Percentiles rank a stretch among this genome's conserved stretches.
These are phyloP conservation scores for Aromia moschata DNA, from an alignment of 2,888 invertebrate species.

Conservation along the genomic window DNA sequence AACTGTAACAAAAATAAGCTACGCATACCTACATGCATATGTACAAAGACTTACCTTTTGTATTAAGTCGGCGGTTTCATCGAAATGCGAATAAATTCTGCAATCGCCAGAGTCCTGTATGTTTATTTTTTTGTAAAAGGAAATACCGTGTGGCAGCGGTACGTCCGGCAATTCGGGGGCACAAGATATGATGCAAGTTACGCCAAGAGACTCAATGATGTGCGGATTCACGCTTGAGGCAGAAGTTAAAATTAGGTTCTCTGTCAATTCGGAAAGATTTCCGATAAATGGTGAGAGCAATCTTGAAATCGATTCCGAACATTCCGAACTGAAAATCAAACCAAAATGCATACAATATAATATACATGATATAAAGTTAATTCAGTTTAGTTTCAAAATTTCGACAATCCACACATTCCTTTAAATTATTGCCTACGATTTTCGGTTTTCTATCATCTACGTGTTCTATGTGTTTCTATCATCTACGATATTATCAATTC, in stretches of 20 bases:
- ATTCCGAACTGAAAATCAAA: conserved; percentile 30
- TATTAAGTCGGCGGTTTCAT: conserved; percentile 80
- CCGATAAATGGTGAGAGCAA: conserved; percentile 21
- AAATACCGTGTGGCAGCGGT: conserved; percentile 66
- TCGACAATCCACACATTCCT: too few species aligned
- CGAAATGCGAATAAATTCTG: conserved; percentile 79
- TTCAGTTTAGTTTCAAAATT: too few species aligned
- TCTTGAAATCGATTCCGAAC: conserved; percentile 30
- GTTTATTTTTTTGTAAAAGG: conserved; percentile 75
- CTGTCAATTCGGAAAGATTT: conserved; percentile 74
- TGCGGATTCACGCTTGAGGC: conserved; percentile 78
- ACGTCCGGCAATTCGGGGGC: conserved; percentile 83
- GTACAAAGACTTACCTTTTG: conserved; percentile 67
- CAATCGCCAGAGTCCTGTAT: conserved; percentile 79
- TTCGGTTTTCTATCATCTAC: too few species aligned
- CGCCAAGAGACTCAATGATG: conserved; percentile 72
- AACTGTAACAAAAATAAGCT: too few species aligned
- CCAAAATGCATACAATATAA: not conserved
- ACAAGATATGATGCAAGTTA: conserved; percentile 83
- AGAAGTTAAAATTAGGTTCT: conserved; percentile 80
- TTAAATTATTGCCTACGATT: too few species aligned
- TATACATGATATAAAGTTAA: too few species aligned
- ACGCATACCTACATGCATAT: too few species aligned
- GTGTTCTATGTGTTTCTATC: too few species aligned
- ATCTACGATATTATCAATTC: too few species aligned